These are phyloP conservation scores for Terrapene triunguis DNA, from an alignment of 2,113 vertebrate species.

Conservation along the genomic window DNA sequence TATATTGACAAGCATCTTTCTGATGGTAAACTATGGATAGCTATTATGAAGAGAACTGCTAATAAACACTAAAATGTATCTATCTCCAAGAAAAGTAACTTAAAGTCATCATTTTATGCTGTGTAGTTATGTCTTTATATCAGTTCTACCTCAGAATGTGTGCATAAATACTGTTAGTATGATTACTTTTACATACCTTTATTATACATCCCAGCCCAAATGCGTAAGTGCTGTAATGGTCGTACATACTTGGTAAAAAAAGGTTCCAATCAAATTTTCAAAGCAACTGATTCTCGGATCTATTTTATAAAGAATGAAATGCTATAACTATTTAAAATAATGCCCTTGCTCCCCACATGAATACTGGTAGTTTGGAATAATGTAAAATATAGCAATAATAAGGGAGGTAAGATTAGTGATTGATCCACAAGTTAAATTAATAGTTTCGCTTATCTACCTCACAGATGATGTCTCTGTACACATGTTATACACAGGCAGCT, in stretches of 20 bases:
- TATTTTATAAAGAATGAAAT: background rate
- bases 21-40: conserved; percentile 62
- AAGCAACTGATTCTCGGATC: background rate
- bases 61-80: conserved; percentile 42
- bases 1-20: background rate
- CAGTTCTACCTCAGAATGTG: background rate
- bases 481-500: background rate
- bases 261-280: background rate
- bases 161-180: background rate
- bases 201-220: background rate
- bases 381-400: background rate
- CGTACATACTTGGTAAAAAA: background rate
- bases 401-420: background rate
- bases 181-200: background rate
- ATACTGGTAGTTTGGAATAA: background rate
- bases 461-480: background rate
- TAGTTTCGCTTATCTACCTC: background rate
- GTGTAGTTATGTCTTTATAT: conserved; percentile 21
- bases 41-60: conserved; percentile 59
- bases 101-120: background rate
- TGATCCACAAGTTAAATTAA: background rate
- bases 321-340: background rate
- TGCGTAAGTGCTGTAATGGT: background rate
- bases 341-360: background rate
- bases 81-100: conserved; percentile 52